Evolutionary conservation across 2,888 invertebrate species (phyloP).

Genomic region (Netelia virgata): DNA sequence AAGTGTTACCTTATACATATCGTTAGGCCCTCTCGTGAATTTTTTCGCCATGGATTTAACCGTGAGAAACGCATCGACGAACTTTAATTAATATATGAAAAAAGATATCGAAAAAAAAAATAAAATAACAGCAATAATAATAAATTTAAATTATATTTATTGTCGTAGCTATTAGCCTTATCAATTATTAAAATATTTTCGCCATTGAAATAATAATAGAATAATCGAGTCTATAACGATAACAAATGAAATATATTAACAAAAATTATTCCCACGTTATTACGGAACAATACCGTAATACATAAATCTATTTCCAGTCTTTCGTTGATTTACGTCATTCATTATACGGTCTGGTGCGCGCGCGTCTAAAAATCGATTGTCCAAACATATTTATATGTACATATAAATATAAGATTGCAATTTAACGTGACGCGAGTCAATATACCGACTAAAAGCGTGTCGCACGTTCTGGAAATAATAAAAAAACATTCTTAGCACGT

Average conservation of each 20-base stretch:
- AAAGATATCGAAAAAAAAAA: too few species aligned
- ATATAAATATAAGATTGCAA: conserved; percentile 30
- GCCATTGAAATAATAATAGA: too few species aligned
- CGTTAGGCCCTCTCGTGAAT: background rate
- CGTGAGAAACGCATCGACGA: too few species aligned
- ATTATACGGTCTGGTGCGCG: conserved; percentile 30
- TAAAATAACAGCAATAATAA: too few species aligned
- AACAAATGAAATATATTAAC: too few species aligned
- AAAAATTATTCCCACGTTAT: too few species aligned
- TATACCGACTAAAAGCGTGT: background rate
- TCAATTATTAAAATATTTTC: too few species aligned
- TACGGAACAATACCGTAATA: too few species aligned
- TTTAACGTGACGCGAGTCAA: conserved; percentile 29
- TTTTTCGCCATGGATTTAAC: background rate
- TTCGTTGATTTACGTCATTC: conserved; percentile 33
- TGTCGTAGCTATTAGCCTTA: too few species aligned
- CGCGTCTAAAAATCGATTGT: conserved; percentile 56
- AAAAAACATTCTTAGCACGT: conserved; percentile 14
- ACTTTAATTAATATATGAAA: too few species aligned
- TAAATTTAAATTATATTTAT: too few species aligned
- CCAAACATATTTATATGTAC: background rate
- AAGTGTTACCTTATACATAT: background rate
- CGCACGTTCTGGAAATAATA: conserved; percentile 8
- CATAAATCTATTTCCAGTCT: background rate
- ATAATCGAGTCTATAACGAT: too few species aligned